A percentile compares a stretch with the other conserved stretches of the same genome.
phyloP scores from a whole-genome alignment of 2,888 invertebrate genomes.

The Mesochorus sp. region DNA sequence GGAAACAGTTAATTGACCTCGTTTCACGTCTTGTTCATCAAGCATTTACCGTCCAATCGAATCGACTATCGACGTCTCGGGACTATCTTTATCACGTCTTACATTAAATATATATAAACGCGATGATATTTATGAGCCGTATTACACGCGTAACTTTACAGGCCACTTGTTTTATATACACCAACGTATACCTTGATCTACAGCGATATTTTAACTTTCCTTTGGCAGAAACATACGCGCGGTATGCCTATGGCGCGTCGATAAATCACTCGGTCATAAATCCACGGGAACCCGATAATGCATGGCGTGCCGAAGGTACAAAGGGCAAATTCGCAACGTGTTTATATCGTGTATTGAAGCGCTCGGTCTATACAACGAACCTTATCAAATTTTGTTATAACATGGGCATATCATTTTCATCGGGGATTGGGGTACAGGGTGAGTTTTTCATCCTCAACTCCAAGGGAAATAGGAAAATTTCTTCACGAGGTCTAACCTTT shows the following conservation, averaged over 20 bases:
- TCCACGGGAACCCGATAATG: constrained; percentile 61
- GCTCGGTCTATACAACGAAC: constrained; percentile 65
- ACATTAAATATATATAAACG: constrained; percentile 4
- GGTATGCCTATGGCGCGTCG: constrained; percentile 32
- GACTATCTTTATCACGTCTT: not conserved
- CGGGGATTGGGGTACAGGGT: too few relatives aligned
- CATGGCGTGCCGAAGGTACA: constrained; percentile 58
- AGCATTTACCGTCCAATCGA: too few relatives aligned
- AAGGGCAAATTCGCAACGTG: constrained; percentile 56
- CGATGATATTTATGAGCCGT: constrained; percentile 13
- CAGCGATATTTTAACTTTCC: constrained; percentile 57
- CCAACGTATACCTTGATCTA: constrained; percentile 42
- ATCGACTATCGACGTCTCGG: not conserved
- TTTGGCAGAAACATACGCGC: constrained; percentile 48
- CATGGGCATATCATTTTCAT: not conserved
- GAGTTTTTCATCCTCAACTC: too few relatives aligned
- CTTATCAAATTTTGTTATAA: constrained; percentile 54
- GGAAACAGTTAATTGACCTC: not conserved
- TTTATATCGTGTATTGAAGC: constrained; percentile 34
- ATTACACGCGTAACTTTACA: constrained; percentile 18
- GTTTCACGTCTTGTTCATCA: too few relatives aligned
- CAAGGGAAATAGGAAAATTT: too few relatives aligned
- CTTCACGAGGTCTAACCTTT: too few relatives aligned
- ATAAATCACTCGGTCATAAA: constrained; percentile 72
- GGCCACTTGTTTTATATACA: constrained; percentile 16